Base-by-base conservation (phyloP, 2,888 invertebrate species). In the Rhagonycha fulva region DNA sequence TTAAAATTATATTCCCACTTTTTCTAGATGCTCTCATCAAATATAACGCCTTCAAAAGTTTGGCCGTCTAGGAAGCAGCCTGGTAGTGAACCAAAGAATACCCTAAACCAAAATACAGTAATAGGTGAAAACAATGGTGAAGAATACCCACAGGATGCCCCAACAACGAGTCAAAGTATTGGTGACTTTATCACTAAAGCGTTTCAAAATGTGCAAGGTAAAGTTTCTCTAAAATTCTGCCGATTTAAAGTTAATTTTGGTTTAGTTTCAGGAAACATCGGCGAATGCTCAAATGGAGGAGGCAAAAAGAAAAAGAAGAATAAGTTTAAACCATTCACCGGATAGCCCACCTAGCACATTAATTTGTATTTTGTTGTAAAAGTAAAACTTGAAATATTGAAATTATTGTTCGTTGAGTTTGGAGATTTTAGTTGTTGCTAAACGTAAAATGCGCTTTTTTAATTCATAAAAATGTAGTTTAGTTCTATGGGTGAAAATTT, bases 1-100 rank as follows among this genome's bases (percentile, higher is more conserved):
- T 2, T 19, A 19, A 19, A 19, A 19, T 19, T 2, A 19, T 19
- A 4, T 62, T 7, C 5, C 0, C 9, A 3, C 0, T 2, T 68
- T 75, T 81, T 26, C 72, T 23, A 87, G 87, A 87, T 87, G 85
- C 79, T 86, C 62, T 84, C 86, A 62, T 81, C 82, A 23, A 81
- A 82, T 62, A 23, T 62, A 62, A 62, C 62, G 12, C 14, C 63
- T 3, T n/a, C 63, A 23, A 12, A 23, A 66, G 63, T 26, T 66
- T 66, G 63, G 63, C 63, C 63, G 1, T 23, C 26, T 12, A 66
- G 63, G 9, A 66, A 47, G 47, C 47, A 1, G 5, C 7, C 47
- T 12, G 7, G 47, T 47, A n/a, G 7, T 7, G 47, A 47, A 47
- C 47, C 47, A 47, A 47, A n/a, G n/a, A 47, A 47, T 2, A n/a